A percentile compares a stretch with the other conserved stretches of the same genome.
These are phyloP conservation scores for Meandrusa payeni DNA, from an alignment of 2,888 invertebrate genomes.

Conservation along the genomic window DNA sequence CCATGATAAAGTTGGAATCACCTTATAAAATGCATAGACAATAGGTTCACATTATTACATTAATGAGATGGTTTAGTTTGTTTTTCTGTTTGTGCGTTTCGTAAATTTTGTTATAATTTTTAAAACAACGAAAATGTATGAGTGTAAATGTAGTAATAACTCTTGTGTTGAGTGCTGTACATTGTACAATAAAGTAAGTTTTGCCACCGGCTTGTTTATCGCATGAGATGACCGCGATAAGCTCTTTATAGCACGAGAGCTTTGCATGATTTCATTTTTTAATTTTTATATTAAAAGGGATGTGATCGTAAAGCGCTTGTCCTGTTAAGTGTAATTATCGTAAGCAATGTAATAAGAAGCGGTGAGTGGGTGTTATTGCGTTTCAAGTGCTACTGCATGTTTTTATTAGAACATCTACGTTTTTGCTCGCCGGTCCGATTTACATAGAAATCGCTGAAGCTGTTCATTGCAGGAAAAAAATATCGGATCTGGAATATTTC, in stretches of 20 bases:
- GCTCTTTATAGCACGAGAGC: slow-evolving; percentile 16
- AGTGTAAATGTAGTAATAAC: slow-evolving; percentile 16
- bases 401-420: slow-evolving; percentile 16
- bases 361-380: slow-evolving; percentile 6
- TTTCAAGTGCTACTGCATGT: slow-evolving; percentile 7
- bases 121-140: slow-evolving; percentile 16
- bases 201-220: slow-evolving; percentile 19
- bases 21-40: slow-evolving; percentile 32
- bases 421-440: slow-evolving; percentile 16
- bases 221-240: slow-evolving; percentile 15
- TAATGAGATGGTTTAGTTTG: slow-evolving; percentile 29
- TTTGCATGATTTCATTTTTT: slow-evolving; percentile 22
- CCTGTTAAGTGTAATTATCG: slow-evolving; percentile 20
- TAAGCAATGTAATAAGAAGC: slow-evolving; percentile 13
- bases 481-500: no score
- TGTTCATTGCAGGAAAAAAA: no score
- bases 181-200: slow-evolving; percentile 19
- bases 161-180: slow-evolving; percentile 10
- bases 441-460: slow-evolving; percentile 15
- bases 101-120: slow-evolving; percentile 15
- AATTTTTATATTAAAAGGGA: slow-evolving; percentile 16
- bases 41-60: slow-evolving; percentile 31
- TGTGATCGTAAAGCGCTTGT: slow-evolving; percentile 21
- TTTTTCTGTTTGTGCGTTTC: slow-evolving; percentile 27
- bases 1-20: slow-evolving; percentile 29